phyloP scores from a whole-genome alignment of 2,113 vertebrate genomes.

The Lampris megalopsis region DNA sequence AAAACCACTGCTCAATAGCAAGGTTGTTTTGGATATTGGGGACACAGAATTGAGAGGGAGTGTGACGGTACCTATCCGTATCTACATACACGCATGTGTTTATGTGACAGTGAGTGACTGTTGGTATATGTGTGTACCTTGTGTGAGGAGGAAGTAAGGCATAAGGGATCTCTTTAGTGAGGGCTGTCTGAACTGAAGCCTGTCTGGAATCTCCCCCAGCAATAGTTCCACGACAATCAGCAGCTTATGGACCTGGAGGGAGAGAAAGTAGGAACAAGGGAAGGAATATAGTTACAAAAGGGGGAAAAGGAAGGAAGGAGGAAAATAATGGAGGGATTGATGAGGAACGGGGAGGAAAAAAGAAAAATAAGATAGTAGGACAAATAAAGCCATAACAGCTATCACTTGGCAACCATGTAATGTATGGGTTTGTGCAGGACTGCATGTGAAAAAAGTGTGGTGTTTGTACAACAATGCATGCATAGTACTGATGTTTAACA shows the following conservation, averaged over 20 bases:
- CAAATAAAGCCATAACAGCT: too few relatives aligned
- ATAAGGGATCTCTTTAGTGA: slow-evolving; percentile 96
- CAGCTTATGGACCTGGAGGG: slow-evolving; percentile 92
- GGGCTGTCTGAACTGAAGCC: slow-evolving; percentile 97
- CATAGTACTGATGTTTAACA: too few relatives aligned
- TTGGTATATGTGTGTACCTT: slow-evolving; percentile 83
- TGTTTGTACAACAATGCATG: too few relatives aligned
- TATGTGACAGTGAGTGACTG: not conserved
- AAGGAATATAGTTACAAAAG: not conserved
- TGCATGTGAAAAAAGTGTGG: too few relatives aligned
- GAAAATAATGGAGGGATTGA: not conserved
- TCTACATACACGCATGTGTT: not conserved
- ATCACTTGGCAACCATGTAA: too few relatives aligned
- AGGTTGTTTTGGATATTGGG: too few relatives aligned
- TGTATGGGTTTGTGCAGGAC: too few relatives aligned
- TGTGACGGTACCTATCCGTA: too few relatives aligned
- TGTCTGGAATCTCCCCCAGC: slow-evolving; percentile 95
- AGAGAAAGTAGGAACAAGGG: not conserved
- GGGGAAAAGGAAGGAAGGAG: not conserved
- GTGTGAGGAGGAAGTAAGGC: slow-evolving; percentile 98
- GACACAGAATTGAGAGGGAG: too few relatives aligned
- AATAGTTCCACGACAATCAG: slow-evolving; percentile 96
- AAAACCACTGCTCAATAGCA: too few relatives aligned
- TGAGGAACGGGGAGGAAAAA: too few relatives aligned
- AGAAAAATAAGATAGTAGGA: too few relatives aligned